These are phyloP conservation scores for Drosophila simulans DNA, from an alignment of 1,140 invertebrate species.

Conservation along the genomic window DNA sequence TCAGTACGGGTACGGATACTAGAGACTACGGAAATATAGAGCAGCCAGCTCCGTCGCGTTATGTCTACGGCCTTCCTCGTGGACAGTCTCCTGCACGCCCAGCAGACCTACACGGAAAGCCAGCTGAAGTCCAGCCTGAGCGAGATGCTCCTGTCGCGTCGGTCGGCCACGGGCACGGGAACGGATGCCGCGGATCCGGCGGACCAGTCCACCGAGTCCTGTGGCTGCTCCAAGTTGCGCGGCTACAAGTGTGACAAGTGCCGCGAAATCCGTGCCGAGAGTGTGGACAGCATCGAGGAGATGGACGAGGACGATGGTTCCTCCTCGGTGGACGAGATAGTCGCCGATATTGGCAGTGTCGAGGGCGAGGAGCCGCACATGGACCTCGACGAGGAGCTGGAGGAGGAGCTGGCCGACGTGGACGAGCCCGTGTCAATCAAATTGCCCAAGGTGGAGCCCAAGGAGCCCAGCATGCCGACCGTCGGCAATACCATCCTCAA, in stretches of 20 bases:
- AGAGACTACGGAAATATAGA: conserved; percentile 5
- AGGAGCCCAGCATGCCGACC: conserved; percentile 38
- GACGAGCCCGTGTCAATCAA: conserved; percentile 62
- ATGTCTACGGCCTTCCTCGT: conserved; percentile 82
- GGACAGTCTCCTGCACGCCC: conserved; percentile 79
- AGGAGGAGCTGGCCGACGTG: conserved; percentile 63
- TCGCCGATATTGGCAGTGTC: conserved; percentile 68
- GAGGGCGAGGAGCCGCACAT: conserved; percentile 59
- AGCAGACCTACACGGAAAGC: conserved; percentile 73
- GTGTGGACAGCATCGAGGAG: conserved; percentile 74
- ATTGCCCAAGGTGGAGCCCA: conserved; percentile 76
- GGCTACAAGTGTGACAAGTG: conserved; percentile 84
- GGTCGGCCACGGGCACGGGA: conserved; percentile 9
- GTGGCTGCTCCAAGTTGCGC: conserved; percentile 58
- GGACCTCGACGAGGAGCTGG: conserved; percentile 65
- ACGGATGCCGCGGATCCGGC: conserved; percentile 20
- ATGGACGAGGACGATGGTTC: conserved; percentile 76
- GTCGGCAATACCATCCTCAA: conserved; percentile 72
- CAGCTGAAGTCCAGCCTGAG: conserved; percentile 71
- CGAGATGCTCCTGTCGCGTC: conserved; percentile 74
- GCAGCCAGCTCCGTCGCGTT: conserved; percentile 24
- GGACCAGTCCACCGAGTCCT: conserved; percentile 28
- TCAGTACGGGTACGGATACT: conserved; percentile 13
- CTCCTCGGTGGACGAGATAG: conserved; percentile 72
- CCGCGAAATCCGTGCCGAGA: conserved; percentile 66